These are phyloP conservation scores for Chymomyza costata DNA, from an alignment of 1,140 invertebrate genomes.

Conservation along the genomic window DNA sequence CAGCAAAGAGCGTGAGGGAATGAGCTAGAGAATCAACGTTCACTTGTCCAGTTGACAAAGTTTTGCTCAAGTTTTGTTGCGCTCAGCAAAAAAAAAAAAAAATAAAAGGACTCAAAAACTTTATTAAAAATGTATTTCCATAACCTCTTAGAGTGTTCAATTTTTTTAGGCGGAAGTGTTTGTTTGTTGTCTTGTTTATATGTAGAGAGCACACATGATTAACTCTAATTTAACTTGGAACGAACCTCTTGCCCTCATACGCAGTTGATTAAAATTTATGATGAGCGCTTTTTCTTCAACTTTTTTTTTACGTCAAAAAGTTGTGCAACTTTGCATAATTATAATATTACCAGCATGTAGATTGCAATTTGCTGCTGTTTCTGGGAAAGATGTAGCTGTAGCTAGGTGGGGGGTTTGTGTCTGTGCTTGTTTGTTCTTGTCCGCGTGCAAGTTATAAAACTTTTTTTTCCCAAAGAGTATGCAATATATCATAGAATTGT, in stretches of 20 bases:
- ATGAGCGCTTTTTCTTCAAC: too few relatives aligned
- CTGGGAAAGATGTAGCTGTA: too few relatives aligned
- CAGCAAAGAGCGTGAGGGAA: not conserved
- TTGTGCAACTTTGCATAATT: too few relatives aligned
- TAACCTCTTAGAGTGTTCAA: slow-evolving; percentile 3
- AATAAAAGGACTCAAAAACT: not conserved
- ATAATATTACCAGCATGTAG: too few relatives aligned
- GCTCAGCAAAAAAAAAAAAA: too few relatives aligned
- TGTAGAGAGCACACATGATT: slow-evolving; percentile 37
- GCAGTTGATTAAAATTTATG: slow-evolving; percentile 57
- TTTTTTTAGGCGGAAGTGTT: too few relatives aligned
- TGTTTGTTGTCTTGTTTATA: not conserved
- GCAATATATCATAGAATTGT: too few relatives aligned
- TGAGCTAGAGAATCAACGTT: not conserved
- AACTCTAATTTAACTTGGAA: slow-evolving; percentile 28
- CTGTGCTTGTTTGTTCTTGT: slow-evolving; percentile 10
- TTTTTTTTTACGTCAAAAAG: slow-evolving; percentile 4
- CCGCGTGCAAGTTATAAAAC: slow-evolving; percentile 49
- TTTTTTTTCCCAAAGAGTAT: slow-evolving; percentile 50
- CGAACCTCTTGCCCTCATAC: not conserved
- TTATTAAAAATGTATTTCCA: slow-evolving; percentile 32
- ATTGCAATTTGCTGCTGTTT: too few relatives aligned
- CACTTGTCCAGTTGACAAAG: slow-evolving; percentile 1
- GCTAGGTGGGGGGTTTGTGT: not conserved
- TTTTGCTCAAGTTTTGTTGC: not conserved